Conservation (phyloP, 2,113 vertebrate genomes). For the Balaenoptera acutorostrata region DNA sequence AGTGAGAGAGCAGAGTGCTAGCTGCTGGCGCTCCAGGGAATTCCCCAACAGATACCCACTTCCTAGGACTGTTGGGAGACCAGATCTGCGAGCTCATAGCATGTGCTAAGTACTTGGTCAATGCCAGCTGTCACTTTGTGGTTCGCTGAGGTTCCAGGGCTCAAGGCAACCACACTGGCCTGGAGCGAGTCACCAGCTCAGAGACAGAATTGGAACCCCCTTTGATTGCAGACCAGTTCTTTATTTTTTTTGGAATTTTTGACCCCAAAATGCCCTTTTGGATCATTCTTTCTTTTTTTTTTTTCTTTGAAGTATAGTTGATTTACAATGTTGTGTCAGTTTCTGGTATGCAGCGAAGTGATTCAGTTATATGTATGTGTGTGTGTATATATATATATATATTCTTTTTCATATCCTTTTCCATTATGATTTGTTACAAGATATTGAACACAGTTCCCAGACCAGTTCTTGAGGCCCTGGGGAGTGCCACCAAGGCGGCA, state of each 20-base stretch:
- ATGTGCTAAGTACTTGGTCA: accelerated
- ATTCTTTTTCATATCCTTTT: not conserved
- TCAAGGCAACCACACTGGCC: not conserved
- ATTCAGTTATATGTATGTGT: not conserved
- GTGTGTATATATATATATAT: not conserved
- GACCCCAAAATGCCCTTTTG: not conserved
- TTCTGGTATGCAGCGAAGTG: not conserved
- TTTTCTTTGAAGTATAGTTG: not conserved
- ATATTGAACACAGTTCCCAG: not conserved
- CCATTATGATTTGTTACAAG: not conserved
- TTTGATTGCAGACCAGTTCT: not conserved
- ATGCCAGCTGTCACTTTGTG: not conserved
- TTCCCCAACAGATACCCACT: not conserved
- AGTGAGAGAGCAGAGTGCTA: too few relatives aligned
- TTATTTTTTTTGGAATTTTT: not conserved
- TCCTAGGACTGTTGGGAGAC: not conserved
- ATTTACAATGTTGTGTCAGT: not conserved
- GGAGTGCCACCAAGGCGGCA: not conserved
- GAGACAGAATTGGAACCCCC: not conserved
- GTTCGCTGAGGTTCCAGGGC: not conserved
- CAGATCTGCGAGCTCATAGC: accelerated
- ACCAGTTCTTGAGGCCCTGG: not conserved
- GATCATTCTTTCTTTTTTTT: not conserved
- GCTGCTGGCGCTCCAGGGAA: accelerated
- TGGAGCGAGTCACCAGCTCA: not conserved